Evolutionary conservation across 2,113 vertebrate genomes (phyloP).

Genomic region (Dicrurus megarhynchus): DNA sequence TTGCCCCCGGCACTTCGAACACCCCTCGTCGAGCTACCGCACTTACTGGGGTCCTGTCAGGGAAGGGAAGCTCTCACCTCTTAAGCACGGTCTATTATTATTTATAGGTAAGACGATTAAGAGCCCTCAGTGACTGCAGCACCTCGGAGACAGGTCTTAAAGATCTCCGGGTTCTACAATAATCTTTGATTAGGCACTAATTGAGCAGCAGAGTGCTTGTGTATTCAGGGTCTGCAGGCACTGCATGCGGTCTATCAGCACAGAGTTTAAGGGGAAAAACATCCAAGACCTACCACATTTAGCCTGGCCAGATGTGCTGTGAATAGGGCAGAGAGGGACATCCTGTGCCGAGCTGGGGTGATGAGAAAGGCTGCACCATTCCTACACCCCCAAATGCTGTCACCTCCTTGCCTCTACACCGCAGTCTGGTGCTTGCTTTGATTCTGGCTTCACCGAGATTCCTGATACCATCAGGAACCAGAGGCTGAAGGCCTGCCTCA

Average conservation of each 20-base stretch:
- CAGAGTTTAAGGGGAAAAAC: neutral
- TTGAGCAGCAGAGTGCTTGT: conserved; percentile 9
- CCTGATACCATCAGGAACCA: neutral
- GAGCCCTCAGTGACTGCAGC: conserved; percentile 44
- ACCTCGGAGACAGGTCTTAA: conserved; percentile 41
- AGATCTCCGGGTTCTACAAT: conserved; percentile 20
- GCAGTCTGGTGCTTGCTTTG: rapidly evolving
- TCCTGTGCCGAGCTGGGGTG: neutral
- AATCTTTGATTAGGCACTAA: conserved; percentile 59
- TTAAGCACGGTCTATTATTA: conserved; percentile 48
- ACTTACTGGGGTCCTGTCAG: neutral
- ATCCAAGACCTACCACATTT: neutral
- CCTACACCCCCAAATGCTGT: rapidly evolving
- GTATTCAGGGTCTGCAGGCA: neutral
- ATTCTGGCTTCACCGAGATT: neutral
- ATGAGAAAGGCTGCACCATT: neutral
- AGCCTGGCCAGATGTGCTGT: neutral
- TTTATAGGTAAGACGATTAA: conserved; percentile 59
- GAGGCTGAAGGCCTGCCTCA: neutral
- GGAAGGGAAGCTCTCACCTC: conserved; percentile 16
- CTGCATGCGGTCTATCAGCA: neutral
- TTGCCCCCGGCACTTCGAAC: rapidly evolving
- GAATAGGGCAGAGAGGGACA: neutral
- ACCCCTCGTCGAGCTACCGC: neutral
- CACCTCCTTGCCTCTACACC: neutral